Base-by-base conservation (phyloP, 1,140 invertebrate species). In the Scaptomyza pallida region DNA sequence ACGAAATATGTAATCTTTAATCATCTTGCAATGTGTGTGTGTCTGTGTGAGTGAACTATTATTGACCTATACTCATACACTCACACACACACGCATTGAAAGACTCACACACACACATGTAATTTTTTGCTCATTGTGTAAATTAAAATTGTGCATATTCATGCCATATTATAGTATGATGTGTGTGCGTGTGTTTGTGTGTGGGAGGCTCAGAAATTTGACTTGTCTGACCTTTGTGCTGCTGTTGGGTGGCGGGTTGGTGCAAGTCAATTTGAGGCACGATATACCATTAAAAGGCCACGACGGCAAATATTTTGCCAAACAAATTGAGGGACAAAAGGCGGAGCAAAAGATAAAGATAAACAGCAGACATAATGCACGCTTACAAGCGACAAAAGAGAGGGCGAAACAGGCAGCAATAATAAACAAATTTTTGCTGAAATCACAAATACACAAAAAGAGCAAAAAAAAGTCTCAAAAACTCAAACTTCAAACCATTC, bases 251-350 rank as follows among this genome's bases (percentile, higher is more conserved):
- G 33, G 26, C 5, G 26, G 26, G 26, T n/a, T 0, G 26, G 5
- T 30, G 23, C 57, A 52, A 40, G 48, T 69, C 48, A 69, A 69
- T 69, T 62, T 61, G 9, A 44, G 30, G 21, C 33, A 59, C 45
- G 56, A 54, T 52, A 54, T 52, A 57, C 55, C 44, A 57, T 41
- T 56, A 68, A 74, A 75, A 62, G 61, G 59, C 54, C 57, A 56
- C 44, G 37, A 67, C 33, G 55, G 33, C 55, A 77, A 78, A 74
- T 73, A 69, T 74, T 78, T 68, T 56, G 43, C 43, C 44, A 57
- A 74, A 52, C 64, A 61, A 78, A 70, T 70, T 65, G 76, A 57
- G 59, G 69, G 59, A 47, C 72, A 40, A 63, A 48, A 44, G 5
- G 40, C 33, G 56, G 6, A 35, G 19, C 37, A n/a, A 43, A 67